Percentiles rank a stretch among this genome's conserved stretches.
These are phyloP conservation scores for Drosophila nebulosa DNA, from an alignment of 1,140 invertebrate species.

Conservation along the genomic window DNA sequence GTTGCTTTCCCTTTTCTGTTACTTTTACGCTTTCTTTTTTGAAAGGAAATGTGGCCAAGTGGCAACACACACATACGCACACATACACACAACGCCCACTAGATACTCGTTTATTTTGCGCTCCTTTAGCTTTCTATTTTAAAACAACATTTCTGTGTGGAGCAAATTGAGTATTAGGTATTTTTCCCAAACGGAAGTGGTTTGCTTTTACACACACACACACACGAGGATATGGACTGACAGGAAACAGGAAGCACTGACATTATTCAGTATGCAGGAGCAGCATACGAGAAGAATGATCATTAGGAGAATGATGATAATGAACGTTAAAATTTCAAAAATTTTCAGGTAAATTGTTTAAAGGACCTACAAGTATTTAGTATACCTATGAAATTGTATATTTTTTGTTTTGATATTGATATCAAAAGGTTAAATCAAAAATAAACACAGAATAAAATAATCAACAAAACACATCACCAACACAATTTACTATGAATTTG, in stretches of 20 bases:
- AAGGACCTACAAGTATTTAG: not conserved
- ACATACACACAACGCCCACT: not conserved
- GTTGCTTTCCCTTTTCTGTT: not conserved
- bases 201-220: constrained; percentile 22
- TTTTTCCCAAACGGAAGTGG: constrained; percentile 84
- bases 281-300: constrained; percentile 5
- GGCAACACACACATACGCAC: not conserved
- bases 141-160: constrained; percentile 21
- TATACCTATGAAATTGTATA: not conserved
- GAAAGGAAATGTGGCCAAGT: constrained; percentile 9
- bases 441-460: not conserved
- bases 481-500: not conserved
- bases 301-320: not conserved
- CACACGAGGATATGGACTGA: not conserved
- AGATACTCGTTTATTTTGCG: not conserved
- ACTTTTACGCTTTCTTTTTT: not conserved
- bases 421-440: not conserved
- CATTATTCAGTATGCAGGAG: not conserved
- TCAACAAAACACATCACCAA: not conserved
- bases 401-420: not conserved
- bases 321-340: not conserved
- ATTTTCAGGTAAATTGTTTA: not conserved
- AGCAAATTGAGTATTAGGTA: constrained; percentile 75
- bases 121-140: not conserved
- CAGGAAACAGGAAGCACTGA: constrained; percentile 68